Base-by-base conservation (phyloP, 2,888 invertebrate genomes). In the Drosophila sordidula region DNA sequence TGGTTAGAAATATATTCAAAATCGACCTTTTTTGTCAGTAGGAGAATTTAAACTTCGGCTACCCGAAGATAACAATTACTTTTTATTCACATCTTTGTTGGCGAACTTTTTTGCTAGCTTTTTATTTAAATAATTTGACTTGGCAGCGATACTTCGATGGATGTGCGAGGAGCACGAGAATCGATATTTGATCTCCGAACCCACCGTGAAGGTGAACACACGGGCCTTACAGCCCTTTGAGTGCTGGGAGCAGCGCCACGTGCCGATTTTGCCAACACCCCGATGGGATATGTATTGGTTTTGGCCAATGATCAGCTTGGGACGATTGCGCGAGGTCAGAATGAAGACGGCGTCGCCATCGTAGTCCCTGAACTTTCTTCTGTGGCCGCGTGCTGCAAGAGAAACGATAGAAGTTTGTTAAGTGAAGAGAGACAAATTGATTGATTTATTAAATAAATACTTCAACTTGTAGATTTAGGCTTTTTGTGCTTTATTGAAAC, bases 221-320 rank as follows among this genome's bases (percentile, higher is more conserved):
- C 82, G 51, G 0, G 86, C 86, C 34, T 78, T 82, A 51, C 82
- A 85, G 1, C 86, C 82, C 39, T 75, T 69, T 14, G 75, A 73
- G 39, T 86, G 83, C n/a, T 81, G 63, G 62, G 63, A 64, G 44
- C 85, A 82, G 11, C 82, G 85, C 82, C 82, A 82, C 5, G 79
- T 66, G 6, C 82, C 82, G 1, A 82, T 52, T 11, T 29, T 58
- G 12, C 63, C 71, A 5, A 44, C 38, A 11, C 64, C 52, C 0
- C 82, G 81, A 56, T 81, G 85, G 3, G 65, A 66, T 14, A 71
- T 62, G 5, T 66, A 81, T 2, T 45, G 58, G 12, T 69, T 64
- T n/a, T 62, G 61, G 6, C 58, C 84, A 50, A 81, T 75, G 4
- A 78, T 49, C 4, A 81, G 45, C 39, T 78, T 80, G n/a, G 84